Evolutionary conservation across 2,888 invertebrate genomes (phyloP).

Genomic region (Brachynemurus nebulosus): DNA sequence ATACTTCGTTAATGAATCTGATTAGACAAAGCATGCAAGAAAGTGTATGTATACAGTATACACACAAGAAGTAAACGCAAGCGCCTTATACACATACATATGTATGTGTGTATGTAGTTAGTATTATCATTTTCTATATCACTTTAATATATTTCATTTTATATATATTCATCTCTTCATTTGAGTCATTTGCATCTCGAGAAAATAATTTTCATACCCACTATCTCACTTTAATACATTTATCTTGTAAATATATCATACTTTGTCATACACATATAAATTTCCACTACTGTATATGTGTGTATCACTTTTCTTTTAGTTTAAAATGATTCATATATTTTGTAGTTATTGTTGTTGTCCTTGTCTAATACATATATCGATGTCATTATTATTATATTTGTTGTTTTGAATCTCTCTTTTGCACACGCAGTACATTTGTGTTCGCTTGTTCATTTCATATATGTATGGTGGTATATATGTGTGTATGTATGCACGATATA

Average conservation of each 20-base stretch:
- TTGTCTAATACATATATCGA: conserved; percentile 6
- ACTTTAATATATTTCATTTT: conserved; percentile 4
- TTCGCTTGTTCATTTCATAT: background rate
- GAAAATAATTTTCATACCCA: background rate
- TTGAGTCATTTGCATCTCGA: background rate
- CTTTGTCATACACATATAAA: background rate
- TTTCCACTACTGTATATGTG: background rate
- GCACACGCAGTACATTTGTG: too few relatives aligned
- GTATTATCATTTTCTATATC: too few relatives aligned
- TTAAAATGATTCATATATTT: background rate
- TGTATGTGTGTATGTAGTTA: background rate
- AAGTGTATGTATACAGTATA: background rate
- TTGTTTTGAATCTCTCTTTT: too few relatives aligned
- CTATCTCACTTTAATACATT: background rate
- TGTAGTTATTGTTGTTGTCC: background rate
- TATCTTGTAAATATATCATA: background rate
- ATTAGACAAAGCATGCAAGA: conserved; percentile 35
- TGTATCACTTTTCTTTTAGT: conserved; percentile 3
- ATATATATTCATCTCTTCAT: background rate
- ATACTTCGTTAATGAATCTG: conserved; percentile 43
- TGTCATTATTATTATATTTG: background rate
- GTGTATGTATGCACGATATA: background rate
- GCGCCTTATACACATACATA: conserved; percentile 25
- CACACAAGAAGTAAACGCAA: conserved; percentile 25
- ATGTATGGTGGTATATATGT: background rate